These are phyloP conservation scores for Lineus longissimus DNA, from an alignment of 1,140 invertebrate genomes.

Conservation along the genomic window DNA sequence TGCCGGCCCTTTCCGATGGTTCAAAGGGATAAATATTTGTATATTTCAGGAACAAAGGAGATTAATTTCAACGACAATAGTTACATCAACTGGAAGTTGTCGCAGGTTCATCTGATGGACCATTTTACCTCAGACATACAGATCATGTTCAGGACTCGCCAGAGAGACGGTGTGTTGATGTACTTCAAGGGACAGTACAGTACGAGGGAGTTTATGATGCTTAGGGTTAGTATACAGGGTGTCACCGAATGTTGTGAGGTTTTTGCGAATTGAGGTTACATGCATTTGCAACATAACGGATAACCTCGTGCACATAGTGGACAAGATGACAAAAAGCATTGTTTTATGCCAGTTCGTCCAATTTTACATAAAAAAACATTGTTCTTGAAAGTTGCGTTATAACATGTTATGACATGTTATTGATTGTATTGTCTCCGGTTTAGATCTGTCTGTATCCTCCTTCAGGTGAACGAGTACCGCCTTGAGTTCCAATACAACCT, in stretches of 20 bases:
- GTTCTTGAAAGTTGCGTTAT: background rate
- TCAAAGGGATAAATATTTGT: background rate
- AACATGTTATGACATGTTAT: background rate
- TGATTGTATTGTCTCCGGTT: background rate
- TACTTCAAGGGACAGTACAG: conserved; percentile 61
- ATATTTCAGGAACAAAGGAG: conserved; percentile 61
- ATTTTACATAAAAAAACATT: too few species aligned
- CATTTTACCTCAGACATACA: conserved; percentile 88
- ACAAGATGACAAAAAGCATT: too few species aligned
- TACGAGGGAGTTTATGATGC: conserved; percentile 67
- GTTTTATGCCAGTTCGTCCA: too few species aligned
- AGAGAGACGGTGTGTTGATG: conserved; percentile 68
- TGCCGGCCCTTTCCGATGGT: too few species aligned
- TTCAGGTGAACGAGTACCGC: conserved; percentile 78
- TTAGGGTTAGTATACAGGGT: too few species aligned
- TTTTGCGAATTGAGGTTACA: too few species aligned
- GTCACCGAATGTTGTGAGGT: too few species aligned
- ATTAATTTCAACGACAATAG: conserved; percentile 79
- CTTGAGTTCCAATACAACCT: conserved; percentile 73
- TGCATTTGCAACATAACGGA: too few species aligned
- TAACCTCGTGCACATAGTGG: too few species aligned
- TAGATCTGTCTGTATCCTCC: background rate
- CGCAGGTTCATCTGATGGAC: conserved; percentile 55
- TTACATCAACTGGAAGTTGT: conserved; percentile 89
- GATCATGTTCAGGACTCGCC: conserved; percentile 84